These are phyloP conservation scores for Cotesia glomerata DNA, from an alignment of 1,140 invertebrate genomes.

Conservation along the genomic window DNA sequence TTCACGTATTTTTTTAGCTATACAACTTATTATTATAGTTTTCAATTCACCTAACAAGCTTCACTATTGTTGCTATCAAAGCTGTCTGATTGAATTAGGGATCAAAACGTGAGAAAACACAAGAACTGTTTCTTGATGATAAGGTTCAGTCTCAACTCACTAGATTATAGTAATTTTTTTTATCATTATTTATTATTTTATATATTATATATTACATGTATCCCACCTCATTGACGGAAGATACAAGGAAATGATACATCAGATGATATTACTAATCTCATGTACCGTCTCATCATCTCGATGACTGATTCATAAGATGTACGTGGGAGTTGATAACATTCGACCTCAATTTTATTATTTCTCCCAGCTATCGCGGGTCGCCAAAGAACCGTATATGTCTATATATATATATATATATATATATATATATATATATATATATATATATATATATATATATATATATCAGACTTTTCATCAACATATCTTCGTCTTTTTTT, in stretches of 20 bases:
- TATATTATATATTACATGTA: no score
- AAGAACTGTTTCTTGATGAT: no score
- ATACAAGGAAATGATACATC: neutral
- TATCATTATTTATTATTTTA: no score
- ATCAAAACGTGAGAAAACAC: no score
- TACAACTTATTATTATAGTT: neutral
- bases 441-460: neutral
- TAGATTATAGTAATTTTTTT: no score
- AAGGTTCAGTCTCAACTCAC: no score
- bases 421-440: no score
- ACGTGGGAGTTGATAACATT: slow-evolving; percentile 8
- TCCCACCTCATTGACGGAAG: neutral
- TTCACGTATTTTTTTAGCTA: no score
- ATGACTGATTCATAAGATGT: slow-evolving; percentile 7
- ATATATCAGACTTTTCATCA: neutral
- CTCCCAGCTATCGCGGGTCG: neutral
- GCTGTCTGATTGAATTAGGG: neutral
- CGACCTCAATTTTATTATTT: neutral
- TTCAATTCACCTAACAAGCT: neutral
- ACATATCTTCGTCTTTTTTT: neutral
- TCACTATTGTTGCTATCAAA: neutral
- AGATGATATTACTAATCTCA: neutral
- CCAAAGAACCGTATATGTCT: neutral
- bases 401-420: neutral
- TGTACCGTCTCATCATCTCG: neutral